phyloP scores from a whole-genome alignment of 2,888 invertebrate species.

The Mayetiola destructor region DNA sequence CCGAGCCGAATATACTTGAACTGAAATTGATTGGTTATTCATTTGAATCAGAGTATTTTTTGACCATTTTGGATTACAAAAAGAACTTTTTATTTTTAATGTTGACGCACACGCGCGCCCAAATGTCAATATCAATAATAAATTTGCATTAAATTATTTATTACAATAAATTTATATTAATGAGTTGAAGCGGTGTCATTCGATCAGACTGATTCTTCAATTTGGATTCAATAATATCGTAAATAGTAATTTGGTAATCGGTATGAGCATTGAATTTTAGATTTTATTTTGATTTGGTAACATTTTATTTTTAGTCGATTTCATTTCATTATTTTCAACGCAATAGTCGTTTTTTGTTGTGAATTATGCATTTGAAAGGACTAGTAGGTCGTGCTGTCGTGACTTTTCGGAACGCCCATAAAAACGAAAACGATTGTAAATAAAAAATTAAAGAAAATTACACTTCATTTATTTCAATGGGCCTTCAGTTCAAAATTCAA shows the following conservation, averaged over 20 bases:
- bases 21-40: no score
- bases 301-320: neutral
- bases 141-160: constrained; percentile 12
- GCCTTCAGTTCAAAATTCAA: no score
- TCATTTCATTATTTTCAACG: neutral
- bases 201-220: no score
- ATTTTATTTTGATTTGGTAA: neutral
- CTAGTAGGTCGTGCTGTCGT: constrained; percentile 12
- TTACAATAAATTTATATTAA: constrained; percentile 12
- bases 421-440: neutral
- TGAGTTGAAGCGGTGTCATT: no score
- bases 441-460: constrained; percentile 11
- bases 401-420: constrained; percentile 8
- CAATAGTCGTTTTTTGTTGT: neutral
- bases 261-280: constrained; percentile 1
- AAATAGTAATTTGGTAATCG: no score
- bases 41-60: no score
- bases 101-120: constrained; percentile 1
- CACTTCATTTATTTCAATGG: neutral
- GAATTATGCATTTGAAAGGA: constrained; percentile 12
- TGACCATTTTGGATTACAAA: no score
- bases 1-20: no score
- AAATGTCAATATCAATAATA: constrained; percentile 5
- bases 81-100: constrained; percentile 8
- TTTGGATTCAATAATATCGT: no score